Conservation (phyloP, 2,113 vertebrate genomes). For the Lagenorhynchus albirostris region DNA sequence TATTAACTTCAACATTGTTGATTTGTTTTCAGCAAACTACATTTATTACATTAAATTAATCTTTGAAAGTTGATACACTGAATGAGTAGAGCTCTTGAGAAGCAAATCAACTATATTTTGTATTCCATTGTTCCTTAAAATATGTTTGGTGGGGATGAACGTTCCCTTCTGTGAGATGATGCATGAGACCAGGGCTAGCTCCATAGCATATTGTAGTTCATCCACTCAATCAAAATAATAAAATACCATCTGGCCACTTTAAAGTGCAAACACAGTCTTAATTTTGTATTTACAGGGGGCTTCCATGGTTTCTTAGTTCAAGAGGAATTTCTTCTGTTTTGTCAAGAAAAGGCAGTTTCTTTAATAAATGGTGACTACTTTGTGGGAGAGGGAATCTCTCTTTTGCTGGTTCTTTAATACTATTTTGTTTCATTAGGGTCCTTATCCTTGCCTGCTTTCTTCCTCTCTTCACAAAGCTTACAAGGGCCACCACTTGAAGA, state of each 20-base stretch:
- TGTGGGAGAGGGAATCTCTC: background rate
- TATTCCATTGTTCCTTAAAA: background rate
- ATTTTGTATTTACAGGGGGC: background rate
- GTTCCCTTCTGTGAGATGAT: background rate
- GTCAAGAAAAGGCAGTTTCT: background rate
- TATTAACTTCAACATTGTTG: background rate
- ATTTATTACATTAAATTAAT: background rate
- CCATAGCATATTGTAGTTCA: fast-evolving
- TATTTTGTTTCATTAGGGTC: background rate
- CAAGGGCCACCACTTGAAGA: background rate
- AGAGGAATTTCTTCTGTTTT: background rate
- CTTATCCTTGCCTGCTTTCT: background rate
- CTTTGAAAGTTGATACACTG: background rate
- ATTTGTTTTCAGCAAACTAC: background rate
- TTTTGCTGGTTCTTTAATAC: background rate
- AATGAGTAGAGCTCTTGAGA: background rate
- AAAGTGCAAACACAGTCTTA: background rate
- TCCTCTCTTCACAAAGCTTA: background rate
- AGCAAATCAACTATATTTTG: background rate
- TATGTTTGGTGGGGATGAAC: background rate
- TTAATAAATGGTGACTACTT: background rate
- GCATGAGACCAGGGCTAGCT: background rate
- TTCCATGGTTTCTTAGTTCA: background rate
- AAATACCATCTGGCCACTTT: background rate
- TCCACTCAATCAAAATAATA: background rate